These are phyloP conservation scores for Cygnus atratus DNA, from an alignment of 2,113 vertebrate genomes.

Conservation along the genomic window DNA sequence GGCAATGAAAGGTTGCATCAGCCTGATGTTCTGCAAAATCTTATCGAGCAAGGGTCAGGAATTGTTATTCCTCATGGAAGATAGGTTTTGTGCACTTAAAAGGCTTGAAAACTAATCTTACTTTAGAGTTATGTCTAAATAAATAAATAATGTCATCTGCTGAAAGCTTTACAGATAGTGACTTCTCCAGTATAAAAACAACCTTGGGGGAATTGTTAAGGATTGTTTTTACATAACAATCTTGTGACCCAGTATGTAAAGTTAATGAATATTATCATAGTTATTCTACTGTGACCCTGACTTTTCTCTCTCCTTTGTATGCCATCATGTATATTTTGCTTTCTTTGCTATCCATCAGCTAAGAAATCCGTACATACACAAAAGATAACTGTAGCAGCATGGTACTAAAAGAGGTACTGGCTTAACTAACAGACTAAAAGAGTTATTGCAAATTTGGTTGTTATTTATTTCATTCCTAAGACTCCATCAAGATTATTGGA, in stretches of 20 bases:
- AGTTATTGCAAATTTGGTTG: not conserved
- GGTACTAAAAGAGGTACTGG: not conserved
- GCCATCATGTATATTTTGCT: not conserved
- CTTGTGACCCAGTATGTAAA: not conserved
- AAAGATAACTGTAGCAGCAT: not conserved
- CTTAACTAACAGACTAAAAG: not conserved
- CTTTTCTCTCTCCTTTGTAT: not conserved
- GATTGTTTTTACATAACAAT: not conserved
- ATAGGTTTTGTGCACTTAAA: not conserved
- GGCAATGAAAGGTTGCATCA: not conserved
- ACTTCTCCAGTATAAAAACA: not conserved
- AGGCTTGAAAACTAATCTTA: not conserved
- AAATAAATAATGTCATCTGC: not conserved
- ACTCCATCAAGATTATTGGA: not conserved
- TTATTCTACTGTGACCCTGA: not conserved
- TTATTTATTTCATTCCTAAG: not conserved
- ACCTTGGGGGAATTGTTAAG: not conserved
- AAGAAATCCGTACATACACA: not conserved
- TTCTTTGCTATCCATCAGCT: not conserved
- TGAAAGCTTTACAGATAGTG: not conserved
- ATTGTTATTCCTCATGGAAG: not conserved
- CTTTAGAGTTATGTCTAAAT: not conserved
- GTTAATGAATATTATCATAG: not conserved
- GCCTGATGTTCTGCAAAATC: not conserved
- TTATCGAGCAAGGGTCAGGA: not conserved